These are phyloP conservation scores for Geopemphigus sp. DNA, from an alignment of 1,140 invertebrate species.

Conservation along the genomic window DNA sequence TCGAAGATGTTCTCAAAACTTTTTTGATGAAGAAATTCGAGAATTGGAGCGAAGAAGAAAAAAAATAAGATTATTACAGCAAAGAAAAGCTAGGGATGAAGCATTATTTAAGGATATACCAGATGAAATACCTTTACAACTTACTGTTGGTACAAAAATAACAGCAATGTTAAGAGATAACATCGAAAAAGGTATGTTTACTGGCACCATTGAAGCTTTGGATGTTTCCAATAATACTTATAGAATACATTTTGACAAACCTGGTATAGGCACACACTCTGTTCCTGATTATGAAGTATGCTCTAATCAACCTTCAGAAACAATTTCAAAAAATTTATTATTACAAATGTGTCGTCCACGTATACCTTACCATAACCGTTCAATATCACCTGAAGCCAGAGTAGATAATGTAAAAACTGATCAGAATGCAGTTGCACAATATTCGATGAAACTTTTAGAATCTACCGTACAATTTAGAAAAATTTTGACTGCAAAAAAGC, in stretches of 20 bases:
- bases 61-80: constrained; percentile 91
- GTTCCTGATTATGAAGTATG: constrained; percentile 96
- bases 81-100: constrained; percentile 82
- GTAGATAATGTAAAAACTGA: constrained; percentile 37
- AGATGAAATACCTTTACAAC: constrained; percentile 89
- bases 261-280: constrained; percentile 90
- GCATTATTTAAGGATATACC: constrained; percentile 86
- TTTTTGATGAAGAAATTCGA: constrained; percentile 91
- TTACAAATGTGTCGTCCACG: constrained; percentile 75
- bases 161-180: constrained; percentile 77
- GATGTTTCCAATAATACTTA: constrained; percentile 97
- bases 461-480: constrained; percentile 69
- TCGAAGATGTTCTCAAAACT: constrained; percentile 85
- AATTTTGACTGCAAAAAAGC: constrained; percentile 78
- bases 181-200: constrained; percentile 96
- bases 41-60: constrained; percentile 87
- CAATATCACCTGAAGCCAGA: constrained; percentile 47
- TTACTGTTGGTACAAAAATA: constrained; percentile 96
- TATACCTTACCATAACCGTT: constrained; percentile 29
- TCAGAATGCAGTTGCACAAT: constrained; percentile 38
- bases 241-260: constrained; percentile 91
- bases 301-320: constrained; percentile 88
- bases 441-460: constrained; percentile 50
- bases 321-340: constrained; percentile 82
- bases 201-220: constrained; percentile 94